Evolutionary conservation across 2,888 invertebrate species (phyloP).

Genomic region (Agriotes lineatus): DNA sequence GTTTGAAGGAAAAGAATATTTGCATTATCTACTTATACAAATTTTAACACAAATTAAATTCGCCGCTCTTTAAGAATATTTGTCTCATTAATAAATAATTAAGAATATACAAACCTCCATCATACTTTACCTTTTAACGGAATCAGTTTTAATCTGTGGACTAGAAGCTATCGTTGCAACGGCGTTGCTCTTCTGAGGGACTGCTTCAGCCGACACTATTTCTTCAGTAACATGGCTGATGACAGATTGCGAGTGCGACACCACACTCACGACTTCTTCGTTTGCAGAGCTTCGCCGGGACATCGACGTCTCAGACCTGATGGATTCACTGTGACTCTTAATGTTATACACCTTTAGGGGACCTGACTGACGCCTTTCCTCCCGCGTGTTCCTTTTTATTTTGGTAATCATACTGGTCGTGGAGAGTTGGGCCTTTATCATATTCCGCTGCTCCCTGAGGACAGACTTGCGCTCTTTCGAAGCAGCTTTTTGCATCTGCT

Average conservation of each 20-base stretch:
- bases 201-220: slow-evolving; percentile 16
- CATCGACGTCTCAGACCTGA: slow-evolving; percentile 59
- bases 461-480: slow-evolving; percentile 69
- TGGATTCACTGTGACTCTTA: slow-evolving; percentile 64
- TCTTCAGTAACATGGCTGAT: slow-evolving; percentile 49
- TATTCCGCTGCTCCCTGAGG: slow-evolving; percentile 68
- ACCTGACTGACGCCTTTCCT: slow-evolving; percentile 64
- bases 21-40: no score
- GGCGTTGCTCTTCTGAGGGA: slow-evolving; percentile 1
- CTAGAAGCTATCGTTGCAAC: slow-evolving; percentile 5
- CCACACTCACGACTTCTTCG: slow-evolving; percentile 58
- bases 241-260: slow-evolving; percentile 54
- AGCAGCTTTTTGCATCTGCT: slow-evolving; percentile 69
- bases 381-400: slow-evolving; percentile 66
- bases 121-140: slow-evolving; percentile 52
- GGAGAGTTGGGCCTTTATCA: slow-evolving; percentile 69
- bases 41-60: no score
- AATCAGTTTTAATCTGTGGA: slow-evolving; percentile 44
- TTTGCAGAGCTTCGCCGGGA: slow-evolving; percentile 56
- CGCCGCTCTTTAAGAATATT: neutral
- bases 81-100: neutral
- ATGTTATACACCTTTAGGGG: slow-evolving; percentile 69
- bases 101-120: neutral
- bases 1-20: no score
- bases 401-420: slow-evolving; percentile 68